Conservation (phyloP, 2,113 vertebrate species). For the Megalops atlanticus region DNA sequence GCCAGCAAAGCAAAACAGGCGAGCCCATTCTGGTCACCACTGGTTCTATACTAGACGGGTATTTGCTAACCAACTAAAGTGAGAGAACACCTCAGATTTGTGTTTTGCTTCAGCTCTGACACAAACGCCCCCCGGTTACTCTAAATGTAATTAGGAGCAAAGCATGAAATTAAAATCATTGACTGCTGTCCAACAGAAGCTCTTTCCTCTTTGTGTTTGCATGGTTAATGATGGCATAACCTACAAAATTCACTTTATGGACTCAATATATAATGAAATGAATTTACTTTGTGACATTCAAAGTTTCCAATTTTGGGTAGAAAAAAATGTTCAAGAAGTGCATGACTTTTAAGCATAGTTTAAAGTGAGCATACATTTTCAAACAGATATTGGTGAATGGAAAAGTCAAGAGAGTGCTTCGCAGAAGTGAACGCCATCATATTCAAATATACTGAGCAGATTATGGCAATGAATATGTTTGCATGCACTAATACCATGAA, state of each 20-base stretch:
- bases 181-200: neutral
- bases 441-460: neutral
- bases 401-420: too few species aligned
- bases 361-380: too few species aligned
- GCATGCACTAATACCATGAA: neutral
- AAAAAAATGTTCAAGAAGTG: too few species aligned
- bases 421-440: neutral
- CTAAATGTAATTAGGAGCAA: neutral
- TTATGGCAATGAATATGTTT: constrained; percentile 7
- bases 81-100: neutral
- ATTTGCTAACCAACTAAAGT: neutral
- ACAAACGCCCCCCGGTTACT: neutral
- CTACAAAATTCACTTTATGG: neutral
- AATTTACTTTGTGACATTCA: too few species aligned
- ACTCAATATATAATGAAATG: too few species aligned
- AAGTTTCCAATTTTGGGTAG: too few species aligned
- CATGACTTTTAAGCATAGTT: too few species aligned
- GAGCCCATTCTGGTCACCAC: neutral
- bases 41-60: neutral
- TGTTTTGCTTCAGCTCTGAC: neutral
- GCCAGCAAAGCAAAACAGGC: neutral
- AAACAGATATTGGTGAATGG: too few species aligned
- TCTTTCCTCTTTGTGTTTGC: neutral
- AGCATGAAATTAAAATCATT: neutral
- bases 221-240: neutral